These are phyloP conservation scores for Cirrhinus mrigala DNA, from an alignment of 2,797 vertebrate genomes.

Conservation along the genomic window DNA sequence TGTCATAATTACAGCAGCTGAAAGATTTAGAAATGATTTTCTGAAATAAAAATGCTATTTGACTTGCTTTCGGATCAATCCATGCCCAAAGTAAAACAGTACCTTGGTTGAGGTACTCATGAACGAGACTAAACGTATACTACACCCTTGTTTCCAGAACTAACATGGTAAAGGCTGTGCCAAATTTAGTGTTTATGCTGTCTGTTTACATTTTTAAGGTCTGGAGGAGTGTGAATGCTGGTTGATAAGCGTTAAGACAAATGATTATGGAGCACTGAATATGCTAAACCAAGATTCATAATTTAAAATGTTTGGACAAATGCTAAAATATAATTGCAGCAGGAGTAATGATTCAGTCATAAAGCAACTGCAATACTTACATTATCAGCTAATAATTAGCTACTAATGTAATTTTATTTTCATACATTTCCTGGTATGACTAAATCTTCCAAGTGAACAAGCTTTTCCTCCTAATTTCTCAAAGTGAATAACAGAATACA, in stretches of 20 bases:
- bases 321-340: background rate
- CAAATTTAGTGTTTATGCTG: background rate
- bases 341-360: background rate
- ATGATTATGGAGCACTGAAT: background rate
- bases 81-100: background rate
- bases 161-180: background rate
- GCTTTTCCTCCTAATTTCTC: background rate
- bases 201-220: constrained; percentile 18
- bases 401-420: background rate
- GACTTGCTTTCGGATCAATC: background rate
- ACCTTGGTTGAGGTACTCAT: background rate
- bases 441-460: background rate
- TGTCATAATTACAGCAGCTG: background rate
- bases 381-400: background rate
- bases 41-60: background rate
- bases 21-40: background rate
- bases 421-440: background rate
- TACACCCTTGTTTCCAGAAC: background rate
- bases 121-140: background rate
- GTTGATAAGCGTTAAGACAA: background rate
- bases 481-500: background rate
- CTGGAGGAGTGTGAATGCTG: background rate
- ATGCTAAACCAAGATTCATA: background rate
- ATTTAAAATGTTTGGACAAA: background rate
- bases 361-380: background rate